These are phyloP conservation scores for Hepsetus odoe DNA, from an alignment of 2,113 vertebrate genomes.

Conservation along the genomic window DNA sequence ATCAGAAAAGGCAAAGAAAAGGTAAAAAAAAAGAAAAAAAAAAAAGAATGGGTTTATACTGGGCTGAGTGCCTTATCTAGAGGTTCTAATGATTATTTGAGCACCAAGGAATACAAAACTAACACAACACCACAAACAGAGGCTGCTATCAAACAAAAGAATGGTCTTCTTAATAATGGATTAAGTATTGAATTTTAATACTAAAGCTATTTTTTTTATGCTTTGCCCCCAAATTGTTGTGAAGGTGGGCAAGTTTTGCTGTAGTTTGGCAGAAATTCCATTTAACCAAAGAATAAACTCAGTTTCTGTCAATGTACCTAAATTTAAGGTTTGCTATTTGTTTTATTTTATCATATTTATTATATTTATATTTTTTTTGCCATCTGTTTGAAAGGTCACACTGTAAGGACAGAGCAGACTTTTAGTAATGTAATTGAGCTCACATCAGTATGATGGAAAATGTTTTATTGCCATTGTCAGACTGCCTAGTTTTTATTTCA, in stretches of 20 bases:
- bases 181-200: not conserved
- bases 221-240: not conserved
- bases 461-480: too few species aligned
- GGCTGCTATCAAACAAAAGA: constrained; percentile 64
- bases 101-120: constrained; percentile 11
- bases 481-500: not conserved
- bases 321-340: too few species aligned
- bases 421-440: not conserved
- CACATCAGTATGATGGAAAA: not conserved
- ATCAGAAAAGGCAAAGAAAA: constrained; percentile 40
- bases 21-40: constrained; percentile 2
- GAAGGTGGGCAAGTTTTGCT: not conserved
- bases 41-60: constrained; percentile 21
- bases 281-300: not conserved
- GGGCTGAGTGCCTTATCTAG: constrained; percentile 77
- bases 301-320: not conserved
- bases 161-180: not conserved
- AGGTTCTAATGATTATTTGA: constrained; percentile 53
- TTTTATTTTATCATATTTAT: too few species aligned
- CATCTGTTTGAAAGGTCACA: not conserved
- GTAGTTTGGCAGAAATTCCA: too few species aligned
- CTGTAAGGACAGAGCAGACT: not conserved
- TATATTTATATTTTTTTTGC: too few species aligned
- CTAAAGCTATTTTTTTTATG: not conserved
- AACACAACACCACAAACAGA: constrained; percentile 27